These are phyloP conservation scores for Auanema sp. DNA, from an alignment of 2,888 invertebrate genomes.

Conservation along the genomic window DNA sequence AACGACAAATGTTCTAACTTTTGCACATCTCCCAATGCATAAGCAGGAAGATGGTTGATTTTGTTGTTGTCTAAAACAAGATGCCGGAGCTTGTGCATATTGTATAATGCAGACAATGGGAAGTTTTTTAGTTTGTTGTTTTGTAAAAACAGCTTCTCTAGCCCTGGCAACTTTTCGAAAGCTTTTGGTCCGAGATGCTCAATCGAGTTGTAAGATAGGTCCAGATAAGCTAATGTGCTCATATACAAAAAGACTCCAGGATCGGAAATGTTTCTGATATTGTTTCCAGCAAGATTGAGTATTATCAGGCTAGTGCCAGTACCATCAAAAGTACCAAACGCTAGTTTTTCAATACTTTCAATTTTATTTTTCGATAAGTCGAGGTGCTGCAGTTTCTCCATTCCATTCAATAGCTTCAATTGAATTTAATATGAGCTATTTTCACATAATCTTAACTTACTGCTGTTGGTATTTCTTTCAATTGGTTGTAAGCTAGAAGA, in stretches of 20 bases:
- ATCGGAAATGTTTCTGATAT: constrained; percentile 43
- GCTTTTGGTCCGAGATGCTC: constrained; percentile 76
- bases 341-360: constrained; percentile 25
- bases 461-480: constrained; percentile 64
- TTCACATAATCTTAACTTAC: constrained; percentile 15
- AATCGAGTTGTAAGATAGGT: constrained; percentile 81
- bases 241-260: constrained; percentile 77
- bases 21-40: constrained; percentile 70
- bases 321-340: constrained; percentile 45
- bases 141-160: constrained; percentile 75
- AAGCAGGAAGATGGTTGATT: constrained; percentile 77
- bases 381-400: constrained; percentile 70
- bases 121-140: constrained; percentile 78
- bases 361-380: constrained; percentile 63
- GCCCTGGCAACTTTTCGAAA: constrained; percentile 77
- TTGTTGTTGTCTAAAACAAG: constrained; percentile 89
- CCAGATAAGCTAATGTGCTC: constrained; percentile 78
- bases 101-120: constrained; percentile 78
- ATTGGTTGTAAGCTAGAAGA: constrained; percentile 72
- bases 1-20: constrained; percentile 62
- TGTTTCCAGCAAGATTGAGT: constrained; percentile 56
- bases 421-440: neutral
- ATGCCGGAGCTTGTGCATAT: constrained; percentile 79
- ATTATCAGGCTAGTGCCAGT: constrained; percentile 37
- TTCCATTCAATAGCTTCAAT: constrained; percentile 28